Evolutionary conservation across 2,113 vertebrate genomes (phyloP), one percentile per base, ranked within the genome.

Genomic region (Otocyon megalotis): DNA sequence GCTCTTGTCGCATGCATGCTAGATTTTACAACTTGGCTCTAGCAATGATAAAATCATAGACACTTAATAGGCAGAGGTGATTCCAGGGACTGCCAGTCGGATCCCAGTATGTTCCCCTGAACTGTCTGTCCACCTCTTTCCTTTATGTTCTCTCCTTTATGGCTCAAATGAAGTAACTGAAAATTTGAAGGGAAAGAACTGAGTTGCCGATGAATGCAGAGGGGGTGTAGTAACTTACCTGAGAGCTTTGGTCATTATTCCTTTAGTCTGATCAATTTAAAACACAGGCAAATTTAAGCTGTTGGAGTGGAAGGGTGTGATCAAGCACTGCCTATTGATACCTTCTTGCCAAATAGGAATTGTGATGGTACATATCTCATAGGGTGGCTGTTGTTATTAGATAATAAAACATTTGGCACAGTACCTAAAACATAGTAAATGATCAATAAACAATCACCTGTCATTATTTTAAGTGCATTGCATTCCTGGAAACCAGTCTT

Each of bases 271-370:
- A 63, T 92, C 67, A 24, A 6, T 20, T 76, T 82, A 65, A 87
- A 89, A 95, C 56, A 37, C 7, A 56, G 54, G 17, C 50, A 43
- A 20, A 37, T n/a, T 37, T 69, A 65, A 62, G 71, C 48, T 76
- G 6, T 20, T 72, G 12, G n/a, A 86, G 32, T 20, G 16, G 65
- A 89, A 62, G 26, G 22, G 11, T 77, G 30, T 48, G 12, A 26
- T 24, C n/a, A 53, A 50, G 26, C 19, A 14, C 54, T 80, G 62
- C 62, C 67, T 91, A 13, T 8, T 56, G 65, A 79, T 32, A 63
- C 22, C 30, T 82, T 84, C 93, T 90, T 98, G 95, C 62, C 87
- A 72, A 76, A 71, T 50, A 94, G 30, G n/a, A 95, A 81, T 63
- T 67, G 20, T n/a, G 37, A 95, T 60, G 15, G 53, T 37, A 77